Evolutionary conservation across 2,113 vertebrate genomes (phyloP).

Genomic region (Carollia perspicillata): DNA sequence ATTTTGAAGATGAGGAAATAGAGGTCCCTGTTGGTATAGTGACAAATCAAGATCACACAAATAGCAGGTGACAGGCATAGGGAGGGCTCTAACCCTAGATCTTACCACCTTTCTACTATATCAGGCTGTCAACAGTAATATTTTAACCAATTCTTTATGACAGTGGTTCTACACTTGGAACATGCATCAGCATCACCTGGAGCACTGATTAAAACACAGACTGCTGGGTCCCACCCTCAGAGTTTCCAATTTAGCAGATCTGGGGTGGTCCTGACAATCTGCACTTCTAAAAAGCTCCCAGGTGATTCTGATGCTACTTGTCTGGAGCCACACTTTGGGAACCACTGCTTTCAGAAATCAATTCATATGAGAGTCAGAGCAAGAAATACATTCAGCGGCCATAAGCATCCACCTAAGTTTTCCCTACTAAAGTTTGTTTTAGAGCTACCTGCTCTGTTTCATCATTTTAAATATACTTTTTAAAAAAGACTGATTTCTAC

Average conservation of each 20-base stretch:
- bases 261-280: background rate
- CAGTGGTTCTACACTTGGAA: background rate
- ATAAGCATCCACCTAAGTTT: background rate
- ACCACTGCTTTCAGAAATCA: background rate
- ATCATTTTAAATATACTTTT: background rate
- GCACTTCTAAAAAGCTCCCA: background rate
- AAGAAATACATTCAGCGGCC: background rate
- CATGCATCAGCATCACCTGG: background rate
- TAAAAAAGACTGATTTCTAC: conserved; percentile 22
- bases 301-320: background rate
- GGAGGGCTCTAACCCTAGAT: background rate
- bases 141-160: background rate
- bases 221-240: background rate
- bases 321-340: background rate
- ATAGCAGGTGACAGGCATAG: background rate
- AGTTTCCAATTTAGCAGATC: background rate
- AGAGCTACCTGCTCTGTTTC: background rate
- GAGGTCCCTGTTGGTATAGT: background rate
- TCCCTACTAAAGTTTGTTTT: background rate
- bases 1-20: background rate
- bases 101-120: background rate
- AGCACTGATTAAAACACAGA: background rate
- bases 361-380: background rate
- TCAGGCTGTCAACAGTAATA: background rate
- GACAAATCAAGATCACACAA: background rate